Conservation (phyloP, 2,888 invertebrate genomes). For the Leptinotarsa juncta region DNA sequence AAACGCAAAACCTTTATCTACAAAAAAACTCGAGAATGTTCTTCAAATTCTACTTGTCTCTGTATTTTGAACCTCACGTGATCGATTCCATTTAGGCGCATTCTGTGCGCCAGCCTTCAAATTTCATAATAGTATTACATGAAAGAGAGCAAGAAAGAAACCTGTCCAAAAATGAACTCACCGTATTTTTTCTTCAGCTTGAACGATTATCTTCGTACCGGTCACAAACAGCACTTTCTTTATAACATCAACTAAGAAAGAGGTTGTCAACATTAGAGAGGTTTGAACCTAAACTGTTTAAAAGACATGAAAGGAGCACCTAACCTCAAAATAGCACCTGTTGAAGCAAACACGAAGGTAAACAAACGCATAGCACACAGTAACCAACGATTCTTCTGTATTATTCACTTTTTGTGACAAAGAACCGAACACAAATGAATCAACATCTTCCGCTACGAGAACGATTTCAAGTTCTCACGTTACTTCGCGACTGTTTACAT, state of each 20-base stretch:
- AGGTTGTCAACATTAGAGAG: neutral
- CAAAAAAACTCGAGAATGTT: no score
- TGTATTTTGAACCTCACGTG: no score
- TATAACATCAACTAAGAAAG: neutral
- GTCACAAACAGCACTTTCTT: neutral
- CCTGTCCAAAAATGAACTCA: constrained; percentile 31
- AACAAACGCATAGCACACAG: constrained; percentile 32
- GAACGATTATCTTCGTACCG: constrained; percentile 20
- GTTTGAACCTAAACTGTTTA: neutral
- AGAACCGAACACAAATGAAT: neutral
- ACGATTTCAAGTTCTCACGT: neutral
- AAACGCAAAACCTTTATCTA: no score
- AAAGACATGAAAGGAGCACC: constrained; percentile 31
- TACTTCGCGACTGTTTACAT: constrained; percentile 20
- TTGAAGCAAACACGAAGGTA: constrained; percentile 33
- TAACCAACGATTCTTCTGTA: constrained; percentile 35
- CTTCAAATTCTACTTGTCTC: no score
- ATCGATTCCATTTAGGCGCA: no score
- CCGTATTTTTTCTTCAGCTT: constrained; percentile 51
- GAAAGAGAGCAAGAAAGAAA: neutral
- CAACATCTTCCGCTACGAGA: neutral
- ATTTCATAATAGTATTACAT: neutral
- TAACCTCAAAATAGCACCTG: constrained; percentile 48
- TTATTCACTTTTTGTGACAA: constrained; percentile 9
- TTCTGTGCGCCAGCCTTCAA: neutral